Percentiles rank a stretch among this genome's conserved stretches.
phyloP scores from a whole-genome alignment of 1,140 invertebrate species.

The Prorops nasuta region DNA sequence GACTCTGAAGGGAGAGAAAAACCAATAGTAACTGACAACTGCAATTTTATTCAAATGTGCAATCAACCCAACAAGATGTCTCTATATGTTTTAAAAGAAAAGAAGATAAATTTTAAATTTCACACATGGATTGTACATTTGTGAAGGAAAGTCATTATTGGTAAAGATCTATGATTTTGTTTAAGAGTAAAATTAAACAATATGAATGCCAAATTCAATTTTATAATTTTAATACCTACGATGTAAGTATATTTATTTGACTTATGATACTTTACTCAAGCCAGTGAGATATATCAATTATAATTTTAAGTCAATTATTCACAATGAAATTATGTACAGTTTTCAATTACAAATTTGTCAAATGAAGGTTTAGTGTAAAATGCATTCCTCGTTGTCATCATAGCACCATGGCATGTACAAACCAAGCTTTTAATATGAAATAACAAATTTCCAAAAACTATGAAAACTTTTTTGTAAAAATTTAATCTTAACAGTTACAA shows the following conservation, averaged over 20 bases:
- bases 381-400: constrained; percentile 24
- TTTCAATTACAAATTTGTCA: no score
- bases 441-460: constrained; percentile 11
- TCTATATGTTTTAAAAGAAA: not conserved
- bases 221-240: no score
- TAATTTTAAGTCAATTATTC: no score
- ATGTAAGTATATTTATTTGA: no score
- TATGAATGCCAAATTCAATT: constrained; percentile 3
- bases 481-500: constrained; percentile 8
- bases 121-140: constrained; percentile 17
- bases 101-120: no score
- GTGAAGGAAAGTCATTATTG: not conserved
- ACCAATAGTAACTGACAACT: constrained; percentile 2
- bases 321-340: no score
- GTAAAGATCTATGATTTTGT: not conserved
- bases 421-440: constrained; percentile 36
- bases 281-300: no score
- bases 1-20: no score
- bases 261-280: no score
- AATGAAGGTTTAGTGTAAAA: no score
- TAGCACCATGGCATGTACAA: constrained; percentile 45
- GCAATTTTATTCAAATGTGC: constrained; percentile 4
- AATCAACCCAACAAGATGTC: constrained; percentile 1
- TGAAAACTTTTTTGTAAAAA: constrained; percentile 9
- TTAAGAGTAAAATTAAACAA: no score